Conservation (phyloP, 2,888 invertebrate species). For the Mycalesis mineus region DNA sequence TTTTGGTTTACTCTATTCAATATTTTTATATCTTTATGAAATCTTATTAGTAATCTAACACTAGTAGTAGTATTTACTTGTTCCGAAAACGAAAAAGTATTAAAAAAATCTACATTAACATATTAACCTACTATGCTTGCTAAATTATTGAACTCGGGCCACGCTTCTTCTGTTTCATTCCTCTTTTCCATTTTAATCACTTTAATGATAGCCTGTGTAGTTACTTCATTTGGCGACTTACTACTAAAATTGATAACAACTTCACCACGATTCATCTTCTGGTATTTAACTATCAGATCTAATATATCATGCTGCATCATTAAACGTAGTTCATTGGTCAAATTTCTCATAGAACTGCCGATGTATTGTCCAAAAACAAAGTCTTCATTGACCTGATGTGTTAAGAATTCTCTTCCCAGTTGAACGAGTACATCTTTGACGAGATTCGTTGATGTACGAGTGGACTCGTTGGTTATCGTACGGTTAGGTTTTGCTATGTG, state of each 20-base stretch:
- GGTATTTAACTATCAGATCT: conserved; percentile 56
- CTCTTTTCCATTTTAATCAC: conserved; percentile 48
- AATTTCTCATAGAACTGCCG: conserved; percentile 58
- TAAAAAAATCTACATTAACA: neutral
- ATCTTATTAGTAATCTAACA: too few species aligned
- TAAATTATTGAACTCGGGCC: conserved; percentile 66
- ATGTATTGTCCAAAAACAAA: conserved; percentile 71
- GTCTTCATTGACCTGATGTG: conserved; percentile 59
- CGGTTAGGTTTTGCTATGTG: conserved; percentile 26
- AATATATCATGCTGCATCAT: conserved; percentile 65
- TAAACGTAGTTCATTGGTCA: conserved; percentile 49
- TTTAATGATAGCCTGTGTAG: conserved; percentile 26
- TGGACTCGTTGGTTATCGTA: conserved; percentile 23
- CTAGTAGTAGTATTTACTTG: too few species aligned
- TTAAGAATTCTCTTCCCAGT: conserved; percentile 56
- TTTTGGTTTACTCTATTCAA: too few species aligned
- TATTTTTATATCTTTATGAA: too few species aligned
- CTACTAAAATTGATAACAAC: neutral
- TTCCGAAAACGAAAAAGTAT: too few species aligned
- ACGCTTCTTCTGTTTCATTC: conserved; percentile 62
- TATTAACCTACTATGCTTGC: conserved; percentile 59
- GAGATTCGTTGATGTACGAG: conserved; percentile 38
- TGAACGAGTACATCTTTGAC: conserved; percentile 55
- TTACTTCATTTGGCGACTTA: conserved; percentile 16
- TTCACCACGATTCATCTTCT: conserved; percentile 31